Evolutionary conservation across 2,888 invertebrate genomes (phyloP), one percentile per base, ranked within the genome.

Genomic region (Alviniconcha strummeri): DNA sequence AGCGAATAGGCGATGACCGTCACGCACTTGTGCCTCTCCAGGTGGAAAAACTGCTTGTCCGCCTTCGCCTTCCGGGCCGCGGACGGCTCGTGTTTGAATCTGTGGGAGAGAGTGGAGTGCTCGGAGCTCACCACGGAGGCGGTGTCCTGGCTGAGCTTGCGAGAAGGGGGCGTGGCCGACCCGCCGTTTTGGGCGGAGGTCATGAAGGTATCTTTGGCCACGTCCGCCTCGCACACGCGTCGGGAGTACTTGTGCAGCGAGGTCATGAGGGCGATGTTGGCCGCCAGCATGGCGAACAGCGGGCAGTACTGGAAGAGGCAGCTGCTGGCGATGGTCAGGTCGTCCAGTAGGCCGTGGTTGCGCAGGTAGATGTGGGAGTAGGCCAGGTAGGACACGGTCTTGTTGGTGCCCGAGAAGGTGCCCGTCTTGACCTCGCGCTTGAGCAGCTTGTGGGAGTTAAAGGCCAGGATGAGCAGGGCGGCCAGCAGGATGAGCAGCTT

Each of bases 241-340:
- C 60, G 17, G 54, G 81, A 81, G 36, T 81, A 72, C 54, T 36
- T 36, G 75, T 81, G 67, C 6, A 81, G 75, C 4, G 75, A 75
- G 52, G 13, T 52, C 55, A 81, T 72, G 54, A 81, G 64, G 13
- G 81, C 57, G 54, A 75, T 54, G 64, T 81, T 81, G 54, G 81
- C 74, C 75, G 60, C 75, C 13, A 72, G 56, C 81, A 75, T 81
- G 54, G 64, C 81, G 54, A 81, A 6, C 9, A 81, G 75, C 52
- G 81, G 81, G 57, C 19, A 19, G 64, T 81, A 75, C 75, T 81
- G 81, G 64, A 81, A 81, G 13, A 81, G 75, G n/a, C 81, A 81
- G 60, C 75, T 81, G 75, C 75, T 64, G 81, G 81, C 81, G 64
- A 81, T 81, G 55, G 75, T 74, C 64, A 81, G 81, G 64, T 64